These are phyloP conservation scores for Torymus tubicola DNA, from an alignment of 2,888 invertebrate genomes.

Conservation along the genomic window DNA sequence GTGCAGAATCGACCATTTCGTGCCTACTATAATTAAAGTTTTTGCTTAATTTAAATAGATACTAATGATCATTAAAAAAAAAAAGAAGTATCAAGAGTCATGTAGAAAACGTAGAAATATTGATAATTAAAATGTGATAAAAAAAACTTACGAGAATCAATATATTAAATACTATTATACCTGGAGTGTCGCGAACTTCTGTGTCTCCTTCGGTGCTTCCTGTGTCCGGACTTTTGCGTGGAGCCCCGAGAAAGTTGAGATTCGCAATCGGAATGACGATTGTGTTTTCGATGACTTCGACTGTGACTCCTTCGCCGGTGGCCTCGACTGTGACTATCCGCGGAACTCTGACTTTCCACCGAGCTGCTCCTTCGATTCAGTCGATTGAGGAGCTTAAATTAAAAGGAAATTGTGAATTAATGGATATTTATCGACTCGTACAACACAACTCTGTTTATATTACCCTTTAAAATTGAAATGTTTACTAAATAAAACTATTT, in stretches of 20 bases:
- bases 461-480: no score
- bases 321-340: constrained; percentile 83
- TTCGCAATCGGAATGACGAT: constrained; percentile 91
- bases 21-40: constrained; percentile 69
- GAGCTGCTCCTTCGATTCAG: constrained; percentile 83
- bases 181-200: constrained; percentile 85
- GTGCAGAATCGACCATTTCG: constrained; percentile 91
- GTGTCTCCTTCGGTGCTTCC: constrained; percentile 84
- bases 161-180: constrained; percentile 58
- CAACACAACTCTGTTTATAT: no score
- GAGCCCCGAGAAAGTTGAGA: constrained; percentile 93
- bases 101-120: no score
- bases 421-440: no score
- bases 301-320: constrained; percentile 86
- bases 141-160: no score
- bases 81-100: not conserved
- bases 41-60: constrained; percentile 24
- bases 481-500: no score
- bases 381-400: constrained; percentile 67
- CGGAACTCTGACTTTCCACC: constrained; percentile 93
- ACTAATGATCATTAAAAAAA: not conserved
- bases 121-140: no score
- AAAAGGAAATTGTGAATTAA: no score
- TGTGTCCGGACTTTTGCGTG: constrained; percentile 83
- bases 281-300: constrained; percentile 86